Conservation (phyloP, 2,113 vertebrate species). For the Balaenoptera acutorostrata region DNA sequence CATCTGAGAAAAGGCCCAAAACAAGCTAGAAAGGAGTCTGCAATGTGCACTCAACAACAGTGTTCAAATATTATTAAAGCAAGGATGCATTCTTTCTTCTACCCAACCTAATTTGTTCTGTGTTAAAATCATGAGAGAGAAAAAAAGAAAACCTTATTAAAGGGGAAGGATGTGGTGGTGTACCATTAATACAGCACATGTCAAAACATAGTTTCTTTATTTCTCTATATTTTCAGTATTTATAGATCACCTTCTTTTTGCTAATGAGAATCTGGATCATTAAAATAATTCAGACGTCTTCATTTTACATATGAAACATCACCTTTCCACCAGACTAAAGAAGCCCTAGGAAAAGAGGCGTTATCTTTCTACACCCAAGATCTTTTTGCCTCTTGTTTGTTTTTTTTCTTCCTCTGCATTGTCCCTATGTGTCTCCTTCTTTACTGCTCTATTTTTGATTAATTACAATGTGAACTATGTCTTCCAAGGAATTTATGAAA, state of each 20-base stretch:
- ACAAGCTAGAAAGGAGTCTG: not conserved
- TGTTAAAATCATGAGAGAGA: not conserved
- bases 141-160: not conserved
- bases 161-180: not conserved
- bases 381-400: not conserved
- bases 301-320: not conserved
- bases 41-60: not conserved
- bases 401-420: not conserved
- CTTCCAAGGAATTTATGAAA: not conserved
- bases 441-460: not conserved
- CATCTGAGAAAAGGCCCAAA: not conserved
- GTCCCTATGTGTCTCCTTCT: not conserved
- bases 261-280: not conserved
- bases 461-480: not conserved
- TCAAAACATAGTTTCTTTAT: not conserved
- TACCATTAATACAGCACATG: not conserved
- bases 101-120: not conserved
- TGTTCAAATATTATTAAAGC: constrained; percentile 21
- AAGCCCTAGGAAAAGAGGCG: not conserved
- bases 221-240: not conserved
- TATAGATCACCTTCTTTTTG: not conserved
- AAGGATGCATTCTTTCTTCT: not conserved
- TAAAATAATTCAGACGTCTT: not conserved
- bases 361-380: not conserved
- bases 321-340: not conserved